Evolutionary conservation across 64 coral and sea anemone species (phyloP).

Genomic region (Pocillopora verrucosa): DNA sequence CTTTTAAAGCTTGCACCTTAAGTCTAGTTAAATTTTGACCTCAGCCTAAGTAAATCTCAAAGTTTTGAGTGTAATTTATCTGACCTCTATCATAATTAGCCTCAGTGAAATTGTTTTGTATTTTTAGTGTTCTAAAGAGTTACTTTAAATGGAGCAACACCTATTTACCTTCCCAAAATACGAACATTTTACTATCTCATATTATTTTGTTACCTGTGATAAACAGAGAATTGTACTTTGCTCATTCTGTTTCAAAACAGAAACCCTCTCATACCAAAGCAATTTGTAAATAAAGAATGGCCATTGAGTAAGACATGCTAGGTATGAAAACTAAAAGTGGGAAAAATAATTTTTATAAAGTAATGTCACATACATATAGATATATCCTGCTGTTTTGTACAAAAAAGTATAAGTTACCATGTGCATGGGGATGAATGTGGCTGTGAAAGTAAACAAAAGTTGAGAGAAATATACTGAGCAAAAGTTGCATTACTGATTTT

Average conservation of each 20-base stretch:
- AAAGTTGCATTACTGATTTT: neutral
- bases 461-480: neutral
- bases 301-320: neutral
- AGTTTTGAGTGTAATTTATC: too few species aligned
- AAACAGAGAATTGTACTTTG: neutral
- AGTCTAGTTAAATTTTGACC: too few species aligned
- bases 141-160: neutral
- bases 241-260: neutral
- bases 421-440: neutral
- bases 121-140: neutral
- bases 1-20: too few species aligned
- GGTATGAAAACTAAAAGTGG: conserved; percentile 30
- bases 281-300: conserved; percentile 14
- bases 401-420: conserved; percentile 9
- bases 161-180: neutral
- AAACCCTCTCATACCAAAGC: conserved; percentile 7
- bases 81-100: neutral
- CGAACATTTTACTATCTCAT: neutral
- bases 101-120: neutral
- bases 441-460: neutral
- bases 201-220: neutral
- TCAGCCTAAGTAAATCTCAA: too few species aligned
- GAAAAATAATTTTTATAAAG: conserved; percentile 1
- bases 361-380: neutral
- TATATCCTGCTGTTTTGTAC: conserved; percentile 10